A percentile compares a stretch with the other conserved stretches of the same genome.
Conservation (phyloP, 2,888 invertebrate genomes). For the Branchinecta sandiegonensis region DNA sequence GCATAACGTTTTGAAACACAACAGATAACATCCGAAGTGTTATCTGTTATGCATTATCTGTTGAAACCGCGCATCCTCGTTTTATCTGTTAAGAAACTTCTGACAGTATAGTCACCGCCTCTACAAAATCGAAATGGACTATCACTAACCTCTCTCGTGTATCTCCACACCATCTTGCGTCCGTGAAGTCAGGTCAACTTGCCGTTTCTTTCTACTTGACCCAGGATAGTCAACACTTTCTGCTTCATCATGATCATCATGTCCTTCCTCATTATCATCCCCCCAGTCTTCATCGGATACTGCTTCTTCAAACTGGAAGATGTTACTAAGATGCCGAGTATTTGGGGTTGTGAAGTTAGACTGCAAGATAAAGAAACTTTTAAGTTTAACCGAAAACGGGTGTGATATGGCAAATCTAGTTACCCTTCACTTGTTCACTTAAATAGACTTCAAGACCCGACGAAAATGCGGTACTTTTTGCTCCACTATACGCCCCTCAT, state of each 20-base stretch:
- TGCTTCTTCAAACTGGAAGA: background rate
- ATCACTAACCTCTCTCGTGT: background rate
- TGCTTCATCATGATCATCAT: background rate
- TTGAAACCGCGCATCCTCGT: no score
- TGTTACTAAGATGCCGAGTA: background rate
- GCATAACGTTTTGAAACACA: no score
- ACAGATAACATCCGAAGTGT: no score
- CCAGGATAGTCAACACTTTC: background rate
- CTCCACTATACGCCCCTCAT: no score
- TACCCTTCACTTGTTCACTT: no score
- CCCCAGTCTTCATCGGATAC: conserved; percentile 4
- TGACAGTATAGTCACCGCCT: no score
- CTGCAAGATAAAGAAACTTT: background rate
- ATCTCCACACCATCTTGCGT: conserved; percentile 25
- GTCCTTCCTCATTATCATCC: background rate
- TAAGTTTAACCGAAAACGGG: background rate
- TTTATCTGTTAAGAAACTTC: no score
- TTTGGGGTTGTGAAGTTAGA: background rate
- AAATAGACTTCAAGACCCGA: no score
- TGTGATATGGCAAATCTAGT: no score
- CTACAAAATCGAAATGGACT: no score
- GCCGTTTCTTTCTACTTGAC: conserved; percentile 19
- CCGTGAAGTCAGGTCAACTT: conserved; percentile 23
- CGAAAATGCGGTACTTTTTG: no score
- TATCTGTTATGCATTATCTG: no score